Base-by-base conservation (phyloP, 2,797 vertebrate genomes). In the Sebastes itinus region DNA sequence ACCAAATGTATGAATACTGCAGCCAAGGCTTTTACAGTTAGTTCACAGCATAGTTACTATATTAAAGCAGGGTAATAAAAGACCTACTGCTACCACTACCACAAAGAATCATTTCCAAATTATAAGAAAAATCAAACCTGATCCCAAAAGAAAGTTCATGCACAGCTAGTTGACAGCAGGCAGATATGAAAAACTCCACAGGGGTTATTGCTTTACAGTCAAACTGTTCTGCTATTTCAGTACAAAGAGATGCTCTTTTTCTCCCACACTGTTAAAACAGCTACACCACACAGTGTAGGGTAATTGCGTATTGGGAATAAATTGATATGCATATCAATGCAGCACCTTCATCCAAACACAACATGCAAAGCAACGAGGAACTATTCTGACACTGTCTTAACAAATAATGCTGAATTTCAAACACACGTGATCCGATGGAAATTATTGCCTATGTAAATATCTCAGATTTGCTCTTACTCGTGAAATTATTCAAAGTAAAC, bases 401-500 rank as follows among this genome's bases (percentile, higher is more conserved):
- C 11, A 77, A 75, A 82, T 81, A 78, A 81, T 55, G 5, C 25
- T 55, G 22, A 64, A 71, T 77, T 75, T 78, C 22, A 67, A 42
- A 75, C 68, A 59, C 16, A 81, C 22, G 2, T 32, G 22, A 59
- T 64, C 28, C 18, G 23, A 70, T 73, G 27, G 8, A 69, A 82
- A 79, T 67, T 6, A 72, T 69, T 22, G 16, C 25, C 35, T 56
- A n/a, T 75, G 28, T 68, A 65, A 77, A 82, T 61, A 62, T 78
- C 30, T 69, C 10, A 62, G 3, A 46, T 76, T 75, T 78, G 58
- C 52, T 75, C 16, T 52, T 71, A 49, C 27, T 69, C 16, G 7
- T 61, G 38, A 30, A 72, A 72, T 72, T 49, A 82, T 77, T 88
- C 72, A 46, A 69, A 71, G 73, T 75, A 80, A 90, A 87, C 72